These are phyloP conservation scores for Tadarida brasiliensis DNA, from an alignment of 2,797 vertebrate genomes.

Conservation along the genomic window DNA sequence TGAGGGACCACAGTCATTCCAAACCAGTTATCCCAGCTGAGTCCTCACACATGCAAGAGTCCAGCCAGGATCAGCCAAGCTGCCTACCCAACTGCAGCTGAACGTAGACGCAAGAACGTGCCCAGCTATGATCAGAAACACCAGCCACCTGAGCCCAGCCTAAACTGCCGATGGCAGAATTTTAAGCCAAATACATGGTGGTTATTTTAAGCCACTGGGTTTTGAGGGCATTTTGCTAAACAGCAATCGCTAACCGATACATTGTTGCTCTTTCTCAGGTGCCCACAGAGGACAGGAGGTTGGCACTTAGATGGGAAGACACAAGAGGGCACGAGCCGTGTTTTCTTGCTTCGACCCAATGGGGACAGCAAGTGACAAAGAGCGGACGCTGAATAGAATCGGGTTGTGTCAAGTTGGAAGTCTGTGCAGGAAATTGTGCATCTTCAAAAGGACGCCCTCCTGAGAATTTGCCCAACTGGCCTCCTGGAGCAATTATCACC, in stretches of 20 bases:
- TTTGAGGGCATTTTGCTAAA: constrained; percentile 2
- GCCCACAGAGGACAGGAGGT: background rate
- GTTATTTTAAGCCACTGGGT: background rate
- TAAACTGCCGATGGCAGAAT: background rate
- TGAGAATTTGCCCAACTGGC: background rate
- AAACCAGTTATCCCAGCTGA: background rate
- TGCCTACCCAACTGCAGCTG: background rate
- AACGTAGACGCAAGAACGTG: background rate
- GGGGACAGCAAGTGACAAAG: background rate
- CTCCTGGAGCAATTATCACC: background rate
- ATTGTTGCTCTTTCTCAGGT: background rate
- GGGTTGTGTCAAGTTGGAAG: background rate
- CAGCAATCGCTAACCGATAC: background rate
- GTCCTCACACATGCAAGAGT: background rate
- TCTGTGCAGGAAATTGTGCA: background rate
- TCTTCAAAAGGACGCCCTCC: background rate
- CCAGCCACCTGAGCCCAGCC: background rate
- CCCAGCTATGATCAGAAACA: background rate
- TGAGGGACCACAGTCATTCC: background rate
- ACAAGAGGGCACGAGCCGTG: background rate
- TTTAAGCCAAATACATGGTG: background rate
- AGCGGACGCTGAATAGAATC: background rate
- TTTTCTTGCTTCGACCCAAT: background rate
- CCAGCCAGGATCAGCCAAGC: background rate
- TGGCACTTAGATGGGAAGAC: background rate